These are phyloP conservation scores for Diarsia mendica DNA, from an alignment of 2,888 invertebrate genomes.

Conservation along the genomic window DNA sequence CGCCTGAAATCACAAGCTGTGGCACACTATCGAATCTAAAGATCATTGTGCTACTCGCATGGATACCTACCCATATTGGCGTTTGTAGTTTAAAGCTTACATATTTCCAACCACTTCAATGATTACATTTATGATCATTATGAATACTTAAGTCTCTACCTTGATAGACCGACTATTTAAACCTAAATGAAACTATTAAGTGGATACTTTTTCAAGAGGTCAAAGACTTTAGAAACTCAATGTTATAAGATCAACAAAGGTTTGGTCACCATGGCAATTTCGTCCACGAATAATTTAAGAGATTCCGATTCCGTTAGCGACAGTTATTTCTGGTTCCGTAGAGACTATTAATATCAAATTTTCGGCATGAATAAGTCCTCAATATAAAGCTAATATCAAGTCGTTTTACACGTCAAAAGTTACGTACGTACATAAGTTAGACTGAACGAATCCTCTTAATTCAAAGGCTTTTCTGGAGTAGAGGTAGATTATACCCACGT, in stretches of 20 bases:
- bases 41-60: slow-evolving; percentile 19
- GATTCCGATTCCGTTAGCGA: not conserved
- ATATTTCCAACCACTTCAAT: not conserved
- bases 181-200: not conserved
- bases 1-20: slow-evolving; percentile 19
- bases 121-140: not conserved
- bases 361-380: not conserved
- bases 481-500: slow-evolving; percentile 52
- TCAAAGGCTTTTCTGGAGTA: slow-evolving; percentile 51
- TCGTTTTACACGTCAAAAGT: slow-evolving; percentile 47
- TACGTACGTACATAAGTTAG: slow-evolving; percentile 47
- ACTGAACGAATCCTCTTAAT: slow-evolving; percentile 57
- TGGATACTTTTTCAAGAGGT: not conserved
- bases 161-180: no score
- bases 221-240: not conserved
- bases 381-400: slow-evolving; percentile 27
- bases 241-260: not conserved
- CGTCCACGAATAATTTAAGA: not conserved
- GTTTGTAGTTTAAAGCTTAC: slow-evolving; percentile 4
- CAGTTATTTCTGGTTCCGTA: slow-evolving; percentile 1
- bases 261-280: not conserved
- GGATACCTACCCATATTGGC: not conserved
- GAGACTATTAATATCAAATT: not conserved
- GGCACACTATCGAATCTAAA: slow-evolving; percentile 10
- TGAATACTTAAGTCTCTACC: not conserved